Evolutionary conservation across 2,888 invertebrate genomes (phyloP), one percentile per base, ranked within the genome.

Genomic region (Dastarcus helophoroides): DNA sequence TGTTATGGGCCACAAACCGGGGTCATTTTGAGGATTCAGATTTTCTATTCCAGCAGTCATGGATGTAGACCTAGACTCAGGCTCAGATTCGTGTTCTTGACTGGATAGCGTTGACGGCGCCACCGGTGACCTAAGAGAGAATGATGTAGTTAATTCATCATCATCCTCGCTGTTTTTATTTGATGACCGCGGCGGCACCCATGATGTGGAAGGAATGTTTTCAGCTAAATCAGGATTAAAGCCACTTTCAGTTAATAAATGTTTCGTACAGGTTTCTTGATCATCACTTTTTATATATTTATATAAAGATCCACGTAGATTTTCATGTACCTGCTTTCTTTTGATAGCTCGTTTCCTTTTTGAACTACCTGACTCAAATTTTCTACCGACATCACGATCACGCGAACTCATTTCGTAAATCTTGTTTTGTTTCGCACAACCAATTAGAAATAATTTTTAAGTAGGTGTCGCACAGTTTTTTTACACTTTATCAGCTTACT

Each of bases 281-380:
- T 26, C 31, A 31, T 31, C 31, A 26, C 31, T 26, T 31, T 31
- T 31, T 26, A 31, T 31, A 31, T 31, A 31, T 26, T 31, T 31
- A 31, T 31, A 15, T 31, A 26, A 31, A 25, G 26, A 31, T 31
- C 16, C 31, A 31, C 31, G 19, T 31, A 26, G 26, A 26, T 31
- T 31, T 15, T 31, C 21, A 21, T 31, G 7, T 22, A 32, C 28
- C 32, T 32, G 28, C 23, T 32, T 32, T 32, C 27, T 32, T 22
- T 32, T 31, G 31, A 26, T 31, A 31, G 26, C 26, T 31, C 31
- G 31, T 31, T 31, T 31, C 19, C 26, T 31, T 31, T 31, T 31
- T 32, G 23, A 32, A 28, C 32, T 32, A 32, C 32, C 23, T 8
- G 32, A 32, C 27, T 32, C 32, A 32, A 32, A 31, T 26, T 31